Evolutionary conservation across 2,888 invertebrate genomes (phyloP).

Genomic region (Linnaemya vulpina): DNA sequence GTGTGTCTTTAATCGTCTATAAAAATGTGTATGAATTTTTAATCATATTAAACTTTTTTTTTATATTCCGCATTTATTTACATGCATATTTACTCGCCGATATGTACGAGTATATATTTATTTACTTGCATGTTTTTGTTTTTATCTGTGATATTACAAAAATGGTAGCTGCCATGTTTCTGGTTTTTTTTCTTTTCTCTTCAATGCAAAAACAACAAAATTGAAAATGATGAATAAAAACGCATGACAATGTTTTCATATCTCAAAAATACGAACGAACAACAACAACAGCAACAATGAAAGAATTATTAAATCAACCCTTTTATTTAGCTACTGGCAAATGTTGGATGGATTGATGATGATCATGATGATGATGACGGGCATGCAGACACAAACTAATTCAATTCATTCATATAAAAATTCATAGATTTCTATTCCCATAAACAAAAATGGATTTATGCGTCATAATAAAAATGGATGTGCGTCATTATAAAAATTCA

Average conservation of each 20-base stretch:
- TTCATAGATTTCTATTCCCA: slow-evolving; percentile 29
- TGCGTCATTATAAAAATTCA: not conserved
- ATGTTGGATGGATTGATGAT: slow-evolving; percentile 37
- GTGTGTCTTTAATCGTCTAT: slow-evolving; percentile 1
- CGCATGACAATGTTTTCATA: slow-evolving; percentile 61
- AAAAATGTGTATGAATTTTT: slow-evolving; percentile 44
- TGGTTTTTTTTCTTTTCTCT: too few species aligned
- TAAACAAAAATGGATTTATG: too few species aligned
- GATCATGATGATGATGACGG: too few species aligned
- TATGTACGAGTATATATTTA: not conserved
- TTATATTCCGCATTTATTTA: slow-evolving; percentile 16
- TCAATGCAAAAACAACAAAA: slow-evolving; percentile 5
- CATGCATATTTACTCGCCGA: not conserved
- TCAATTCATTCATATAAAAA: slow-evolving; percentile 21
- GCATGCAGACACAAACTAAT: slow-evolving; percentile 32
- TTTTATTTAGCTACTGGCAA: slow-evolving; percentile 29
- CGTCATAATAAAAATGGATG: not conserved
- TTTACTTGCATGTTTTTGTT: not conserved
- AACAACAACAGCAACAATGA: slow-evolving; percentile 11
- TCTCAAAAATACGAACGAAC: slow-evolving; percentile 9
- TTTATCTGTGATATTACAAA: slow-evolving; percentile 7
- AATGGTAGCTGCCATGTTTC: slow-evolving; percentile 40
- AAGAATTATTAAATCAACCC: slow-evolving; percentile 39
- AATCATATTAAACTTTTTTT: slow-evolving; percentile 49
- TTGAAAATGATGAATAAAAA: slow-evolving; percentile 49